A percentile compares a stretch with the other conserved stretches of the same genome.
Evolutionary conservation across 2,113 vertebrate species (phyloP).

Genomic region (Xenus cinereus): DNA sequence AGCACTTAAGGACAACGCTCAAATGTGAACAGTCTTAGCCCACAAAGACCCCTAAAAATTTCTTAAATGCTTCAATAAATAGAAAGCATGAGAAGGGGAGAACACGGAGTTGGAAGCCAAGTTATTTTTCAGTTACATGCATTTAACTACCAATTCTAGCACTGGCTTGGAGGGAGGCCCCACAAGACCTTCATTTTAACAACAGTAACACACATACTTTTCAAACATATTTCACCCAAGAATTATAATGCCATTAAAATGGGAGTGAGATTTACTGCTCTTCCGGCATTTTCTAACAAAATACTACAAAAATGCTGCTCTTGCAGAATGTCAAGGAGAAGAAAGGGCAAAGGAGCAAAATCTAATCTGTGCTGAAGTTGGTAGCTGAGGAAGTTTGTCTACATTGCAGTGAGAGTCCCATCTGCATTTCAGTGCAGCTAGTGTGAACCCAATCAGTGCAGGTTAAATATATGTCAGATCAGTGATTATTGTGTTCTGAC

Average conservation of each 20-base stretch:
- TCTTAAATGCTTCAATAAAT: neutral
- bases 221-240: neutral
- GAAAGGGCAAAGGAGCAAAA: slow-evolving; percentile 41
- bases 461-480: neutral
- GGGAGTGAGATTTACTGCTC: neutral
- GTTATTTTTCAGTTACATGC: neutral
- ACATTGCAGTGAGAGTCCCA: neutral
- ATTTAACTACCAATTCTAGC: neutral
- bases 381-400: neutral
- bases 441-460: slow-evolving; percentile 36
- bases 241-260: neutral
- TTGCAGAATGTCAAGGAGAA: slow-evolving; percentile 39
- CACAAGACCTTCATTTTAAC: neutral
- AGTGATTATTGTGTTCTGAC: slow-evolving; percentile 16
- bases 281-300: slow-evolving; percentile 33
- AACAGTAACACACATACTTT: neutral
- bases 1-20: neutral
- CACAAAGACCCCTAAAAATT: neutral
- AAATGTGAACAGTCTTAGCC: neutral
- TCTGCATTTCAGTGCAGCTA: slow-evolving; percentile 20
- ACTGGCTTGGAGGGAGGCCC: neutral
- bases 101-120: neutral
- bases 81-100: neutral
- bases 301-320: slow-evolving; percentile 25
- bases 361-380: neutral